Evolutionary conservation across 1,140 invertebrate species (phyloP).

Genomic region (Drosophila lowei): DNA sequence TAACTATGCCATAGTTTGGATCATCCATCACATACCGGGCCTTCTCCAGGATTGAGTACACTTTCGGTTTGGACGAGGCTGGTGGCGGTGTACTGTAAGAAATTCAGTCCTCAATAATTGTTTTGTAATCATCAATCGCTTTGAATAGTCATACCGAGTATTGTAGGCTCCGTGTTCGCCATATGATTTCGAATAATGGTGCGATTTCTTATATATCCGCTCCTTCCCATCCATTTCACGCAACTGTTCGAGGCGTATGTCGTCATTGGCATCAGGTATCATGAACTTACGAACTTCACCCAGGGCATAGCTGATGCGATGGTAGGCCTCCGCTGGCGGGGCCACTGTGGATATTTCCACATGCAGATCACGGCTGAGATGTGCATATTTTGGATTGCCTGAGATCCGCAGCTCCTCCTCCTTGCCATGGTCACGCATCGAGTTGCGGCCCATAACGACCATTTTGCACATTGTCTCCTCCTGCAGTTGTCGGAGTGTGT

Average conservation of each 20-base stretch:
- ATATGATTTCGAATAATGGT: conserved; percentile 77
- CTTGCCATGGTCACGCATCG: conserved; percentile 96
- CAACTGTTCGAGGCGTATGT: conserved; percentile 90
- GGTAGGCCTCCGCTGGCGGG: conserved; percentile 95
- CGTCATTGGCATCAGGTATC: conserved; percentile 90
- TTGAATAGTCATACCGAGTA: conserved; percentile 47
- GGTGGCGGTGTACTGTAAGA: conserved; percentile 79
- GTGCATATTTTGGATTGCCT: conserved; percentile 95
- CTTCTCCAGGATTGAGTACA: conserved; percentile 91
- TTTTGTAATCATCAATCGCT: not conserved
- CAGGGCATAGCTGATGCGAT: conserved; percentile 93
- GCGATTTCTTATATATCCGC: conserved; percentile 76
- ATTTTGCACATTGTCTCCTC: conserved; percentile 98
- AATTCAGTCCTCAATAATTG: conserved; percentile 1
- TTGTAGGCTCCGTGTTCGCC: conserved; percentile 74
- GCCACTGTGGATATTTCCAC: conserved; percentile 96
- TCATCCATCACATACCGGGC: conserved; percentile 91
- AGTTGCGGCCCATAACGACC: conserved; percentile 96
- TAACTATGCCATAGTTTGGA: conserved; percentile 85
- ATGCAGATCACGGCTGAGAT: conserved; percentile 95
- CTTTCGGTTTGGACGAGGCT: conserved; percentile 86
- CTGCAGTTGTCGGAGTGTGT: conserved; percentile 95
- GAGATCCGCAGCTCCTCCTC: conserved; percentile 94
- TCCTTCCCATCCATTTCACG: conserved; percentile 86
- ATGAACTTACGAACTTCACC: conserved; percentile 90